phyloP scores from a whole-genome alignment of 2,113 vertebrate genomes.

The Oncorhynchus tshawytscha region DNA sequence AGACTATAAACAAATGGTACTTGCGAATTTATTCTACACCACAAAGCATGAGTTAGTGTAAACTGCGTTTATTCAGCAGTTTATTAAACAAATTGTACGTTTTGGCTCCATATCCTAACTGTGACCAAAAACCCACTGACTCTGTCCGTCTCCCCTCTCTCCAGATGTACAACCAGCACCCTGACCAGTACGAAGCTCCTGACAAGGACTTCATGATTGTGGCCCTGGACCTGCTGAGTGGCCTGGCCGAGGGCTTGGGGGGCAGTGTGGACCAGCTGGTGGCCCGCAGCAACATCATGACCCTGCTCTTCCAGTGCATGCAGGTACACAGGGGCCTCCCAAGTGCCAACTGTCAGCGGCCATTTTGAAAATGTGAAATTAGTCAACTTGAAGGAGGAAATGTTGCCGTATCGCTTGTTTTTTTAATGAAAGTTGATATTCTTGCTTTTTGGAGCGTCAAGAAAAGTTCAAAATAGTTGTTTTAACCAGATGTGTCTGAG shows the following conservation, averaged over 20 bases:
- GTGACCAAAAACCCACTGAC: not conserved
- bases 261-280: conserved; percentile 90
- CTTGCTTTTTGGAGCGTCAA: not conserved
- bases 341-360: not conserved
- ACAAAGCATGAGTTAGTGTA: too few relatives aligned
- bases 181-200: conserved; percentile 92
- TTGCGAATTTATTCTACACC: too few relatives aligned
- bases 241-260: conserved; percentile 89
- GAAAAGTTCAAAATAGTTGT: not conserved
- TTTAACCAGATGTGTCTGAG: not conserved
- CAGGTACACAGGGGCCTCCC: conserved; percentile 72
- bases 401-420: too few relatives aligned
- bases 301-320: conserved; percentile 94
- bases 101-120: too few relatives aligned
- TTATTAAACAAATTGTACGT: too few relatives aligned
- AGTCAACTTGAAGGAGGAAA: too few relatives aligned
- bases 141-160: not conserved
- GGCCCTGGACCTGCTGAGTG: conserved; percentile 90
- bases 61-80: too few relatives aligned
- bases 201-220: conserved; percentile 99
- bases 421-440: not conserved
- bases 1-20: too few relatives aligned
- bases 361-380: not conserved
- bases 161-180: conserved; percentile 95
- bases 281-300: conserved; percentile 94